Base-by-base conservation (phyloP, 1,140 invertebrate species). In the Drosophila varians region DNA sequence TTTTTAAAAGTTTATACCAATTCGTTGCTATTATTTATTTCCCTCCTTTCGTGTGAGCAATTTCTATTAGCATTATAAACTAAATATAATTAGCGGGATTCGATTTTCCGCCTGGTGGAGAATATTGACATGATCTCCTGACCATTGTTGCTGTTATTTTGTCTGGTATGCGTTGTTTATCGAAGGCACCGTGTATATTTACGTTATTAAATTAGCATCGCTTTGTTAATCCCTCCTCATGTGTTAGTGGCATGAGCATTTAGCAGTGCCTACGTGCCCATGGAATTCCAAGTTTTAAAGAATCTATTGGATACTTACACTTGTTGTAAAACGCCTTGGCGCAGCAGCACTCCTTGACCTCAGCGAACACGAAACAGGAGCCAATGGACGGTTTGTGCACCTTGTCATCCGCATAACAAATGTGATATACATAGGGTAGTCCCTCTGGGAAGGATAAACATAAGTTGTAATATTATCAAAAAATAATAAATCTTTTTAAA, bases 261-360 rank as follows among this genome's bases (percentile, higher is more conserved):
- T 65, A 77, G 42, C 58, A 68, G 34, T 60, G 54, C 16, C 31
- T 49, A 54, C 7, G 45, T 49, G 21, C 40, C 40, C 23, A n/a
- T 4, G 26, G n/a, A 43, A 40, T 45, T 19, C 18, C 14, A 1
- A 19, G 14, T 18, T 34, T 62, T 23, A 52, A 52, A 5, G 49
- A 38, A 40, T 25, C 1, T 4, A 12, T 31, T 16, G 0, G 28
- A 56, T 47, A 74, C 94, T 93, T 91, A 94, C 94, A 94, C 82
- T 92, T 90, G 70, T 92, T 92, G 40, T 92, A 92, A 68, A 93
- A 91, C 60, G 92, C 91, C 47, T 92, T 87, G 69, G 93, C 92
- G 87, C 94, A 95, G 70, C 94, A 95, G 73, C 94, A 95, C 66
- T 92, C 93, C 62, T 93, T 92, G 36, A 94, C 70, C 78, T 94